Conservation (phyloP, 1,140 invertebrate species). For the Drosophila fuyamai region DNA sequence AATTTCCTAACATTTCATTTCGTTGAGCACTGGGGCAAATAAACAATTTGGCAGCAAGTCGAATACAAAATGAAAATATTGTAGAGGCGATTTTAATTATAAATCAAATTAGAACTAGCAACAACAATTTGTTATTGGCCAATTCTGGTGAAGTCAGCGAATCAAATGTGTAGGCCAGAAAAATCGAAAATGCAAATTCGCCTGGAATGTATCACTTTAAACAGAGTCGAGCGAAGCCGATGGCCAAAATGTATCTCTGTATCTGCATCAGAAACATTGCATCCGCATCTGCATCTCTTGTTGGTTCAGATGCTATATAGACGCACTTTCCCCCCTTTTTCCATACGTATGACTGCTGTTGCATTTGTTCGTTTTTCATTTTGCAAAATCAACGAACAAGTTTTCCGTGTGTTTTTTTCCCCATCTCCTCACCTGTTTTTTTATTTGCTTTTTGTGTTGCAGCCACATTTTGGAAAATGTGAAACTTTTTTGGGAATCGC, state of each 20-base stretch:
- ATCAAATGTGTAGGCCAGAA: constrained; percentile 14
- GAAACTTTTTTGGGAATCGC: constrained; percentile 19
- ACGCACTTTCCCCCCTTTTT: not conserved
- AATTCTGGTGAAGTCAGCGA: constrained; percentile 15
- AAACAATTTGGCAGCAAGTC: constrained; percentile 49
- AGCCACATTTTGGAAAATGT: constrained; percentile 14
- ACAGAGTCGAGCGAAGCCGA: constrained; percentile 12
- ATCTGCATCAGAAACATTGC: constrained; percentile 30
- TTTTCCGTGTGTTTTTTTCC: constrained; percentile 10
- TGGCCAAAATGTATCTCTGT: constrained; percentile 6
- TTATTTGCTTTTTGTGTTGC: not conserved
- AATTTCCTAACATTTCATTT: constrained; percentile 37
- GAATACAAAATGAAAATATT: constrained; percentile 34
- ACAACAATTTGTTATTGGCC: constrained; percentile 8
- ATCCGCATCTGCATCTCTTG: constrained; percentile 42
- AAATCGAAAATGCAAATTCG: constrained; percentile 24
- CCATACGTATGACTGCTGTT: constrained; percentile 5
- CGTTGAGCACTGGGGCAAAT: constrained; percentile 20
- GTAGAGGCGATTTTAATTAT: constrained; percentile 36
- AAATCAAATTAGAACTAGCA: constrained; percentile 30
- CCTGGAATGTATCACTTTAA: constrained; percentile 11
- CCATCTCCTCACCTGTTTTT: too few relatives aligned
- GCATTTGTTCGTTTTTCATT: constrained; percentile 55
- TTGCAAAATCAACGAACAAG: constrained; percentile 23
- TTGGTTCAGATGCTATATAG: constrained; percentile 30